A percentile compares a stretch with the other conserved stretches of the same genome.
phyloP scores from a whole-genome alignment of 1,140 invertebrate genomes.

The Trissolcus basalis region DNA sequence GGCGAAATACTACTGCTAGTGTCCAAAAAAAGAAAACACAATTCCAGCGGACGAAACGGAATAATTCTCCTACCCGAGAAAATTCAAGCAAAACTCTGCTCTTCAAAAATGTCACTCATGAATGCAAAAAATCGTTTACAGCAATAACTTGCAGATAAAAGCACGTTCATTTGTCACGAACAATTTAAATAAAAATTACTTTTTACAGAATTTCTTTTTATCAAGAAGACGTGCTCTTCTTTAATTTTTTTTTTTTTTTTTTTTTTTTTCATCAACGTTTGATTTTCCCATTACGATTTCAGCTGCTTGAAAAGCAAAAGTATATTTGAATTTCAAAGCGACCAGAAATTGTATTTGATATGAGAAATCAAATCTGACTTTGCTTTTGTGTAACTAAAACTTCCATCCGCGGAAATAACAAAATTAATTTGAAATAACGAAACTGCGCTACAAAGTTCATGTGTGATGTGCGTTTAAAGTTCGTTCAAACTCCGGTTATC shows the following conservation, averaged over 20 bases:
- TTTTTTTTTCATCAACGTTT: no score
- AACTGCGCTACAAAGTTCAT: conserved; percentile 11
- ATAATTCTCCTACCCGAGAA: background rate
- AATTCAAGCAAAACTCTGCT: no score
- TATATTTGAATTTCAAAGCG: background rate
- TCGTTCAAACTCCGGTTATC: conserved; percentile 20
- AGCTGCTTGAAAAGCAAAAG: background rate
- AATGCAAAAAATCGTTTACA: no score
- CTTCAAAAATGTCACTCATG: no score
- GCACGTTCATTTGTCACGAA: no score
- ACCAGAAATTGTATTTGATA: no score
- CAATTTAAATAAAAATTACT: no score
- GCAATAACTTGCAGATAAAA: no score
- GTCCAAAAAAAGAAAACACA: conserved; percentile 7
- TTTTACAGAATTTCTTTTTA: no score
- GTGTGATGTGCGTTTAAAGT: conserved; percentile 13
- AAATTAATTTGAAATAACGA: conserved; percentile 29
- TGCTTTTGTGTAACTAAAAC: conserved; percentile 15
- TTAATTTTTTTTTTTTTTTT: no score
- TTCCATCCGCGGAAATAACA: conserved; percentile 18
- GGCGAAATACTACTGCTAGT: conserved; percentile 7
- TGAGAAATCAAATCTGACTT: conserved; percentile 3
- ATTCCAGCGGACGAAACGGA: background rate
- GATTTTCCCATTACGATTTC: no score
- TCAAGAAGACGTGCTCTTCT: no score